phyloP scores from a whole-genome alignment of 2,113 vertebrate genomes.

The Crotalus tigris region DNA sequence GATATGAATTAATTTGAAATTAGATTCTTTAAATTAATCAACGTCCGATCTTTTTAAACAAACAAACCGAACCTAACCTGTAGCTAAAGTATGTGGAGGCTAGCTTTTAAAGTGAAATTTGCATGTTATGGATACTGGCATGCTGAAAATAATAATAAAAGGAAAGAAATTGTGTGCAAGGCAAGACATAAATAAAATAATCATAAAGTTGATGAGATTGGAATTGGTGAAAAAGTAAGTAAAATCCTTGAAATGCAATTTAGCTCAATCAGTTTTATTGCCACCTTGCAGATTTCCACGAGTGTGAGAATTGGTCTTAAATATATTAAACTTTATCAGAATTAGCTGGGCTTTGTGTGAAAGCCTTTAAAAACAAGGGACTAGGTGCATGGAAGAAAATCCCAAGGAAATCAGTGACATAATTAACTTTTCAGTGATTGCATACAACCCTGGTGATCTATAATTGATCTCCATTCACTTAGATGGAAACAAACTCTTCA shows the following conservation, averaged over 20 bases:
- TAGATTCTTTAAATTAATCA: neutral
- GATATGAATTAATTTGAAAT: neutral
- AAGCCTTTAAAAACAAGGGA: neutral
- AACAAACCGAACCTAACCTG: no score
- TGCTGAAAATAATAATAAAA: neutral
- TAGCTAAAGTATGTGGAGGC: neutral
- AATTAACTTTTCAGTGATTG: neutral
- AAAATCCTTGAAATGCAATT: neutral
- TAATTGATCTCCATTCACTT: neutral
- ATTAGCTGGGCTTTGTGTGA: neutral
- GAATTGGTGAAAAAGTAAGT: neutral
- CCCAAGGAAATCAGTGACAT: neutral
- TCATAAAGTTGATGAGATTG: neutral
- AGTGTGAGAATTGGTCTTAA: neutral
- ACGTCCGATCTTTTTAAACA: neutral
- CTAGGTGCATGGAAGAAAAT: neutral
- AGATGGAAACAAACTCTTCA: neutral
- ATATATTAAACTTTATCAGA: neutral
- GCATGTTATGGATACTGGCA: neutral
- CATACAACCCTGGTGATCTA: neutral
- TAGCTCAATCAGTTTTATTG: neutral
- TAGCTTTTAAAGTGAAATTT: neutral
- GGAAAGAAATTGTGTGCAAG: neutral
- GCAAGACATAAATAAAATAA: neutral
- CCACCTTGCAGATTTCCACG: neutral